Conservation (phyloP, 2,113 vertebrate genomes). For the Nycticryphes semicollaris region DNA sequence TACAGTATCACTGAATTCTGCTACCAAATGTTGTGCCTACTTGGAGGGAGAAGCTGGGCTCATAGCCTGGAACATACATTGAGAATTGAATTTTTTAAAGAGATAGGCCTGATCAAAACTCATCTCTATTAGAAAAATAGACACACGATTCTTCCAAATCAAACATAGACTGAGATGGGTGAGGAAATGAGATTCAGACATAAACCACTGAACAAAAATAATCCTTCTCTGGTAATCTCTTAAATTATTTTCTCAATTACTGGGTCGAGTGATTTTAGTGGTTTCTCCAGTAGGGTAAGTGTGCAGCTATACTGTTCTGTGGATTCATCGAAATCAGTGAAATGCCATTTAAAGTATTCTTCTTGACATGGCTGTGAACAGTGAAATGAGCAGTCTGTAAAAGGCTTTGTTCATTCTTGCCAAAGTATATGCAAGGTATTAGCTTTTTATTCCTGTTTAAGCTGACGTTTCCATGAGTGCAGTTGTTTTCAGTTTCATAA, state of each 20-base stretch:
- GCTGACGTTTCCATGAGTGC: neutral
- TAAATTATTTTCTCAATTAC: neutral
- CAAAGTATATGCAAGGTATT: neutral
- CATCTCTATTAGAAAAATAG: neutral
- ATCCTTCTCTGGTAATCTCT: neutral
- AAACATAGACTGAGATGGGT: neutral
- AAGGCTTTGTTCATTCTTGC: neutral
- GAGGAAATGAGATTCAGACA: neutral
- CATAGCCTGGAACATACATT: neutral
- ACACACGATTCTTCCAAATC: neutral
- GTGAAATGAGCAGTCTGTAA: neutral
- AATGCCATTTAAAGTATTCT: neutral
- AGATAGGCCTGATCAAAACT: neutral
- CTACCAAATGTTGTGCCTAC: neutral
- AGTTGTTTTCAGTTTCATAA: neutral
- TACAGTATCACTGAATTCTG: neutral
- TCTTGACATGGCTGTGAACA: neutral
- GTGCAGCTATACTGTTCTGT: neutral
- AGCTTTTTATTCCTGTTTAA: neutral
- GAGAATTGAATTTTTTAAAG: neutral
- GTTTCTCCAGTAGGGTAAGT: neutral
- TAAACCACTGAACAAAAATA: neutral
- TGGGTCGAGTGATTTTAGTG: neutral
- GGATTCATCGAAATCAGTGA: neutral
- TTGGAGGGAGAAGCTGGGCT: neutral